Base-by-base conservation (phyloP, 2,888 invertebrate species). In the Macrosiphum euphorbiae region DNA sequence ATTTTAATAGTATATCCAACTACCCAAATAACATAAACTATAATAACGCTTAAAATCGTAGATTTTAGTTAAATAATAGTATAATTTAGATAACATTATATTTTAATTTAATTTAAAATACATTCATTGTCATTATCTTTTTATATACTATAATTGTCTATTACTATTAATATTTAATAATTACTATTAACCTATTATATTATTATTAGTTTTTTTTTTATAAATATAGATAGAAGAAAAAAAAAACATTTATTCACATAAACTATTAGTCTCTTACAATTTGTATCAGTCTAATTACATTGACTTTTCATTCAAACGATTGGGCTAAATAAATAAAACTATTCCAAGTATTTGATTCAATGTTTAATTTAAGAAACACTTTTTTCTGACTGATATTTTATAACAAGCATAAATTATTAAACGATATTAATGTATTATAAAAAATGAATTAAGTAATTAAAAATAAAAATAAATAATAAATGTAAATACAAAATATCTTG, bases 331-430 rank as follows among this genome's bases (percentile, higher is more conserved):
- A 7, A 52, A 88, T 88, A 92, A 52, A 88, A 92, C 41, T 78
- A 44, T 88, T 92, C 92, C 88, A 92, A 92, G 50, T 87, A 92
- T 92, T 92, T 92, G 92, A 87, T 87, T 92, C 58, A 50, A 92
- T 50, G 61, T 87, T n/a, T 28, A 84, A 58, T 58, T 26, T 41
- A 41, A 61, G n/a, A 61, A 5, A 89, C 26, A 26, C 13, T 58
- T 58, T 52, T 58, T 26, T 58, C 2, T 58, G 58, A 58, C 58
- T 58, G 58, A 58, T 58, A 58, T 58, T 58, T 26, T 26, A 58
- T 58, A 26, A 26, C 7, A 58, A 58, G 58, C 58, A 26, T 58
- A 58, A 58, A 58, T 58, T 26, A 58, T 58, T 11, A 26, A 58
- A 26, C 8, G 26, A 58, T 58, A 55, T 55, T 55, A 58, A 58